Conservation (phyloP, 2,797 vertebrate genomes). For the Gambelia wislizenii region DNA sequence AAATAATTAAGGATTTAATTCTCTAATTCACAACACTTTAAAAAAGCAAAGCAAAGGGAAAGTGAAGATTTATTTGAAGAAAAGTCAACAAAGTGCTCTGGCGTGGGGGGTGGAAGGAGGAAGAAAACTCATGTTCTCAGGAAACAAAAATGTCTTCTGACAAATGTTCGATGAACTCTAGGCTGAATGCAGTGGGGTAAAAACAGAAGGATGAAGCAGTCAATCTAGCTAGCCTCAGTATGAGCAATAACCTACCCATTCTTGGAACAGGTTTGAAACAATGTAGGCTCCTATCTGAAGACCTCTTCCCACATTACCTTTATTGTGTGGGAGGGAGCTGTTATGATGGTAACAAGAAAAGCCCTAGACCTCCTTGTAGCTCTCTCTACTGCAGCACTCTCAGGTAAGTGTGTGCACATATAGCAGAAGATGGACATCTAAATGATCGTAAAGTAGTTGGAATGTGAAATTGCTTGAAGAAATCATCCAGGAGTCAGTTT, state of each 20-base stretch:
- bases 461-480: not conserved
- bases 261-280: not conserved
- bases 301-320: not conserved
- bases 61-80: not conserved
- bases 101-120: no score
- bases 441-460: not conserved
- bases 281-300: not conserved
- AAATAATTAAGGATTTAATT: no score
- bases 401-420: no score
- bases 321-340: not conserved
- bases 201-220: not conserved
- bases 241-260: not conserved
- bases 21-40: no score
- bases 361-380: not conserved
- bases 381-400: not conserved
- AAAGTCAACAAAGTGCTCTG: not conserved
- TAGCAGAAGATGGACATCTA: no score
- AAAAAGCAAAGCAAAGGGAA: not conserved
- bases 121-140: not conserved
- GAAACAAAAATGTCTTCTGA: not conserved
- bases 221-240: no score
- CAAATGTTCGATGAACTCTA: not conserved
- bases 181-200: not conserved
- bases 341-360: conserved; percentile 3
- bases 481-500: not conserved